Evolutionary conservation across 1,140 invertebrate species (phyloP).

Genomic region (Trichonephila clavata): DNA sequence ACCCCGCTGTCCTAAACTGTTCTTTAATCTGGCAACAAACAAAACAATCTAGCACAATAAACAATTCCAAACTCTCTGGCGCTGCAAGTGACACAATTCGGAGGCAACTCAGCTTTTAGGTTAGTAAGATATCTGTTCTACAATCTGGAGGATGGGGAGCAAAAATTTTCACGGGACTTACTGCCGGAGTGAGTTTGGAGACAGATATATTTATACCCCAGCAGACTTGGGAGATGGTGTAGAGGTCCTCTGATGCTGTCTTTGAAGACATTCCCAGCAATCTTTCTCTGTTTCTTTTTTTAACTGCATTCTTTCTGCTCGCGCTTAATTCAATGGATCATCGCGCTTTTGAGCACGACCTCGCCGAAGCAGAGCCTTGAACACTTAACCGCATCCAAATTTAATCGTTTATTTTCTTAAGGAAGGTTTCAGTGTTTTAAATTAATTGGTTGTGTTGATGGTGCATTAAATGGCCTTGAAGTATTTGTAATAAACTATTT

Average conservation of each 20-base stretch:
- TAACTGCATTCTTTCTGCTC: conserved; percentile 27
- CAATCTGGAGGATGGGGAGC: not conserved
- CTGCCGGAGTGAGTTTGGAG: not conserved
- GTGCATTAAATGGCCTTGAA: no score
- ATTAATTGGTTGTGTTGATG: no score
- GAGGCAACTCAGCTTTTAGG: not conserved
- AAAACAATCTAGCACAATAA: no score
- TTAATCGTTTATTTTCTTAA: not conserved
- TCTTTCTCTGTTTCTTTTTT: conserved; percentile 44
- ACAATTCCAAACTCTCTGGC: no score
- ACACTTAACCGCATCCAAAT: not conserved
- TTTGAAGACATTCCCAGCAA: conserved; percentile 2
- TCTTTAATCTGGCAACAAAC: no score
- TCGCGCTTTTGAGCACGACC: conserved; percentile 4
- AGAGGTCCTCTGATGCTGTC: conserved; percentile 20
- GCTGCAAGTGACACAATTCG: not conserved
- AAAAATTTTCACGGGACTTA: not conserved
- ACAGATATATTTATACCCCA: conserved; percentile 43
- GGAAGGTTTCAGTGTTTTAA: not conserved
- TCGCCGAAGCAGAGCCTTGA: not conserved
- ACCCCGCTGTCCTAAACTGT: no score
- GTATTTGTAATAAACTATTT: no score
- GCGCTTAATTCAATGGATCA: conserved; percentile 12
- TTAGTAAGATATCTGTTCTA: conserved; percentile 16
- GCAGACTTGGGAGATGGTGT: not conserved